These are phyloP conservation scores for Sakesphorus luctuosus DNA, from an alignment of 2,113 vertebrate species.

Conservation along the genomic window DNA sequence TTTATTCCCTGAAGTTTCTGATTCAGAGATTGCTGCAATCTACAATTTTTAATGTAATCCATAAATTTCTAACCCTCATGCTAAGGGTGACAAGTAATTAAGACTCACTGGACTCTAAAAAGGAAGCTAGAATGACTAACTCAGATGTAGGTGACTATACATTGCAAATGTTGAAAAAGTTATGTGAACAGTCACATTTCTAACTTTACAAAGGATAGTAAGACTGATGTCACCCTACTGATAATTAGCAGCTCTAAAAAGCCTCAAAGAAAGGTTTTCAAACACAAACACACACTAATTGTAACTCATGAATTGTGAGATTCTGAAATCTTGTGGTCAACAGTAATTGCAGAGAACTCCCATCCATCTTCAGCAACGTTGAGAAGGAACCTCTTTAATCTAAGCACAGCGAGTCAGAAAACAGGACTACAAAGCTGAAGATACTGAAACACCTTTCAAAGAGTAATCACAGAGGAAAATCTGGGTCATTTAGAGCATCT, in stretches of 20 bases:
- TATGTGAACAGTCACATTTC: neutral
- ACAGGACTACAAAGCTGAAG: neutral
- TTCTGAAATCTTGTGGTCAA: neutral
- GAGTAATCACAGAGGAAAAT: neutral
- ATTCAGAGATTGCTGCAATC: neutral
- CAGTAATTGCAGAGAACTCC: neutral
- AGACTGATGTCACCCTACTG: neutral
- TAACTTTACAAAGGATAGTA: neutral
- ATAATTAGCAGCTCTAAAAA: neutral
- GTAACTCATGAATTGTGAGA: neutral
- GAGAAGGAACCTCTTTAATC: neutral
- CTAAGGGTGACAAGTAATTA: neutral
- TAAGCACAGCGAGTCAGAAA: neutral
- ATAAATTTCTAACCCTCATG: neutral
- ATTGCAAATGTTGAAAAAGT: neutral
- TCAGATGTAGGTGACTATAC: neutral
- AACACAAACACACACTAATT: neutral
- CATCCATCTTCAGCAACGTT: neutral
- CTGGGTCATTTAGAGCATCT: neutral
- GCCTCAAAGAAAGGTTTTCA: neutral
- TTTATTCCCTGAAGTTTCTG: neutral
- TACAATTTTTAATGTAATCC: neutral
- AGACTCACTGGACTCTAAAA: neutral
- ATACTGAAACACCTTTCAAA: neutral
- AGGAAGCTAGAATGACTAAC: neutral